Percentiles rank a stretch among this genome's conserved stretches.
Evolutionary conservation across 2,797 vertebrate species (phyloP).

Genomic region (Poliocrania exsul): DNA sequence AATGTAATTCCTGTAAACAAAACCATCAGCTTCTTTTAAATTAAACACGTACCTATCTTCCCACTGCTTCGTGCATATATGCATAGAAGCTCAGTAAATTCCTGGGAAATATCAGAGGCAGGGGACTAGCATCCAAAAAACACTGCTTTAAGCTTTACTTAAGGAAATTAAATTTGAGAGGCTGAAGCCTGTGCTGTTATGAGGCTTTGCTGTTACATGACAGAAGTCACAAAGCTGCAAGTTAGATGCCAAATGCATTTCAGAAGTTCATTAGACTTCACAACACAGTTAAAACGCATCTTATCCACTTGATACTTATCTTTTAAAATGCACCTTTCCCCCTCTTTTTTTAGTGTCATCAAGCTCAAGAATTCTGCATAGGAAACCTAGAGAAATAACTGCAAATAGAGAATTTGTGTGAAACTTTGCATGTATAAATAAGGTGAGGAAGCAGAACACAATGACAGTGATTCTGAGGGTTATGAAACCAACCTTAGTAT

Average conservation of each 20-base stretch:
- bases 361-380: neutral
- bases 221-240: neutral
- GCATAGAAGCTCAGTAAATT: neutral
- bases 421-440: neutral
- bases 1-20: conserved; percentile 63
- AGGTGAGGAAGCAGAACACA: neutral
- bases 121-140: neutral
- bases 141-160: neutral
- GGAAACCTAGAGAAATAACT: neutral
- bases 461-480: neutral
- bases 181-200: neutral
- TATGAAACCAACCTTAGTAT: neutral
- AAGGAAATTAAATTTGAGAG: conserved; percentile 1
- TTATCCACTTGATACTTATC: neutral
- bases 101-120: neutral
- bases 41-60: conserved; percentile 62
- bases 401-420: neutral
- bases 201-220: neutral
- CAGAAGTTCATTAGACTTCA: neutral
- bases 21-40: conserved; percentile 45
- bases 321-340: neutral
- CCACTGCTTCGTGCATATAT: neutral
- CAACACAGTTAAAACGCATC: neutral
- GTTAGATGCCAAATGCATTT: neutral
- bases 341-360: neutral